phyloP scores from a whole-genome alignment of 2,113 vertebrate genomes.

The Leucoraja erinaceus region DNA sequence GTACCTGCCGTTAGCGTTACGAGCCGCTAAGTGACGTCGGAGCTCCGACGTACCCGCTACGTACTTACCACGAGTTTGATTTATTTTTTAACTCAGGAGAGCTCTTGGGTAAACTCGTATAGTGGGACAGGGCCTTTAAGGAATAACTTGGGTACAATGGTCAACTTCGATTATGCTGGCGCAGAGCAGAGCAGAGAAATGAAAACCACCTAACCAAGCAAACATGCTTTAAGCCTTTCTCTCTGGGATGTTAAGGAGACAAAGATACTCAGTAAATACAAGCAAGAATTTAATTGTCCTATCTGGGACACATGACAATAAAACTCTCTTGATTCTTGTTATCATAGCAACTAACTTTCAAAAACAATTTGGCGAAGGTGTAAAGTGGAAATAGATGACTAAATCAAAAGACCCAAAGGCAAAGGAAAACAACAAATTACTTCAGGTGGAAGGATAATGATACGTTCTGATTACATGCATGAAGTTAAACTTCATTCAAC shows the following conservation, averaged over 20 bases:
- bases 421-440: not conserved
- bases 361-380: not conserved
- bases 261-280: not conserved
- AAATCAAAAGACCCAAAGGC: not conserved
- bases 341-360: not conserved
- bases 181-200: not conserved
- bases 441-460: not conserved
- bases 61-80: no score
- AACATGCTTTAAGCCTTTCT: not conserved
- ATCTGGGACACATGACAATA: no score
- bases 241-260: not conserved
- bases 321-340: not conserved
- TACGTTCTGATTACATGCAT: not conserved
- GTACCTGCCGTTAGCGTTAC: no score
- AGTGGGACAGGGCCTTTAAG: no score
- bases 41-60: no score
- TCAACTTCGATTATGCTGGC: not conserved
- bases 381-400: not conserved
- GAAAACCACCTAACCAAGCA: not conserved
- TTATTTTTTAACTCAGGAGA: no score
- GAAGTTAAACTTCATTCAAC: not conserved
- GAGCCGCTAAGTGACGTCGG: no score
- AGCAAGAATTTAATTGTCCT: no score
- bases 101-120: no score
- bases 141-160: not conserved